A percentile compares a stretch with the other conserved stretches of the same genome.
Evolutionary conservation across 2,888 invertebrate genomes (phyloP).

Genomic region (Polyommatus iphigenia): DNA sequence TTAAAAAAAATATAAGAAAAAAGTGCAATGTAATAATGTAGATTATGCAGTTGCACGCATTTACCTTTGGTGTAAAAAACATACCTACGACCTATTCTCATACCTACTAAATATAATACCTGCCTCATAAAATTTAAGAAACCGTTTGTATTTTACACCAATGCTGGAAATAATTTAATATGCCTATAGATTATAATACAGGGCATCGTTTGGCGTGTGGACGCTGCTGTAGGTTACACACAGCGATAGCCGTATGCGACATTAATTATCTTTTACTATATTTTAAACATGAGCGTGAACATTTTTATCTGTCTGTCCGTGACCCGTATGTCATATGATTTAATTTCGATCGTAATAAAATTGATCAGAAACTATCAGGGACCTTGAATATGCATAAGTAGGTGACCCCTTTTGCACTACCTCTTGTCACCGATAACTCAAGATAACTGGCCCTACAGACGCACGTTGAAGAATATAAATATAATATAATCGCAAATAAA

Average conservation of each 20-base stretch:
- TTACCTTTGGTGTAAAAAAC: too few species aligned
- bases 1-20: too few species aligned
- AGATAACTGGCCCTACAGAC: constrained; percentile 46
- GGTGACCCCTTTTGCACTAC: constrained; percentile 61
- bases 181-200: neutral
- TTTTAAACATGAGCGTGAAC: constrained; percentile 41
- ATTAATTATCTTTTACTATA: constrained; percentile 23
- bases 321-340: constrained; percentile 59
- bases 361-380: constrained; percentile 55
- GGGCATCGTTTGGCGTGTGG: neutral
- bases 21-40: too few species aligned
- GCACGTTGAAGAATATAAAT: constrained; percentile 1
- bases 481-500: neutral
- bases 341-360: constrained; percentile 58
- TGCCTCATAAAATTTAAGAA: too few species aligned
- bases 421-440: constrained; percentile 43
- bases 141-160: too few species aligned
- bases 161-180: neutral
- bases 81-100: too few species aligned
- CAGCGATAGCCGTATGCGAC: neutral
- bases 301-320: constrained; percentile 59
- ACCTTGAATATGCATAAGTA: constrained; percentile 73
- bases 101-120: too few species aligned
- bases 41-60: too few species aligned
- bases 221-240: constrained; percentile 14